Conservation (phyloP, 2,888 invertebrate species). For the Euclidia mi region DNA sequence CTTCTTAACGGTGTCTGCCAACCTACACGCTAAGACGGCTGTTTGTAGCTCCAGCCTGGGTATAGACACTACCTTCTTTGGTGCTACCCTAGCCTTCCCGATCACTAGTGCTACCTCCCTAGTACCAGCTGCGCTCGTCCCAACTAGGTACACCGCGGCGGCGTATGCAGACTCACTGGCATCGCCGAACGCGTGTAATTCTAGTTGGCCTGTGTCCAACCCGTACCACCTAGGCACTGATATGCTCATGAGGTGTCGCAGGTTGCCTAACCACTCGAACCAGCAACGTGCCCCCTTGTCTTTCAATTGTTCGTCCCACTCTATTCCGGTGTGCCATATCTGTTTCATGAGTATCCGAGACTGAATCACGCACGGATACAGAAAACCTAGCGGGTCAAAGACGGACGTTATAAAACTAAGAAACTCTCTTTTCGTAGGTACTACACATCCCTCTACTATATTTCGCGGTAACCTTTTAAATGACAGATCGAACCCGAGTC, state of each 20-base stretch:
- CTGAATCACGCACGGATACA: constrained; percentile 1
- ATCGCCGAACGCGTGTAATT: constrained; percentile 1
- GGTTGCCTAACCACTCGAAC: neutral
- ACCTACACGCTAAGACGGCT: constrained; percentile 23
- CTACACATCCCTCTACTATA: neutral
- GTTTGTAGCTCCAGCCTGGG: constrained; percentile 38
- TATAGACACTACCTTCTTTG: constrained; percentile 22
- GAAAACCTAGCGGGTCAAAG: constrained; percentile 9
- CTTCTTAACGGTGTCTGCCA: constrained; percentile 14
- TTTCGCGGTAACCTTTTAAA: constrained; percentile 7
- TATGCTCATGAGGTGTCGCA: neutral
- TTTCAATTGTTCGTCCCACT: neutral
- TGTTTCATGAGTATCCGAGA: neutral
- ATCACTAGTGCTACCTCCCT: constrained; percentile 12
- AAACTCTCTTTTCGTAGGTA: constrained; percentile 8
- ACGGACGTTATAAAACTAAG: constrained; percentile 8
- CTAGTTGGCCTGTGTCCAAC: neutral
- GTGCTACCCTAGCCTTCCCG: constrained; percentile 24
- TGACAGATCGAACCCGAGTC: constrained; percentile 1
- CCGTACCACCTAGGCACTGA: constrained; percentile 1
- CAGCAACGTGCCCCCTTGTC: neutral
- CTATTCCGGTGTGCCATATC: constrained; percentile 4
- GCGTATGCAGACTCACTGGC: constrained; percentile 2
- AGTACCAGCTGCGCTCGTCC: neutral
- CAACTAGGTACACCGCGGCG: neutral